phyloP scores from a whole-genome alignment of 2,888 invertebrate genomes.

The Orgyia antiqua region DNA sequence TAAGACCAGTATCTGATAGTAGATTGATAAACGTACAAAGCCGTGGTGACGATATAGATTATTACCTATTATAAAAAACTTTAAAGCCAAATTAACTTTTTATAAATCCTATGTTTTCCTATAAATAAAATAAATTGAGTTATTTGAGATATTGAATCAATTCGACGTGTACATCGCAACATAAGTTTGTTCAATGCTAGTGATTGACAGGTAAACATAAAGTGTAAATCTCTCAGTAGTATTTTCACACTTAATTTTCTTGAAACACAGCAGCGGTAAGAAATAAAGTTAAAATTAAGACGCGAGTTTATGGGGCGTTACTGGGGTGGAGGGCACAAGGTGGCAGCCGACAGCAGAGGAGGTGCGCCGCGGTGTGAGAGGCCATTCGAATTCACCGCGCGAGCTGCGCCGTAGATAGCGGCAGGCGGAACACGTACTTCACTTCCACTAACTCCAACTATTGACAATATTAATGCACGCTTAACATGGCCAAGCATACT shows the following conservation, averaged over 20 bases:
- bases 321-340: slow-evolving; percentile 58
- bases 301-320: slow-evolving; percentile 77
- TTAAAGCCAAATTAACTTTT: no score
- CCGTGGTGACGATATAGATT: no score
- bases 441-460: slow-evolving; percentile 78
- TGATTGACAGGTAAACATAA: no score
- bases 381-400: slow-evolving; percentile 75
- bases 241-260: slow-evolving; percentile 75
- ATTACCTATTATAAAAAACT: no score
- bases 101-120: no score
- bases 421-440: slow-evolving; percentile 77
- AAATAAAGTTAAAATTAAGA: slow-evolving; percentile 79
- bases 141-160: no score
- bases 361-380: slow-evolving; percentile 50
- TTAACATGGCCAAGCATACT: slow-evolving; percentile 66
- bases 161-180: no score
- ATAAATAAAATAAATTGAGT: no score
- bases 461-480: slow-evolving; percentile 78
- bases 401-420: slow-evolving; percentile 74
- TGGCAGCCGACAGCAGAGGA: slow-evolving; percentile 41
- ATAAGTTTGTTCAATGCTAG: no score
- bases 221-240: slow-evolving; percentile 63
- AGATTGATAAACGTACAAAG: no score
- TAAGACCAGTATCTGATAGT: no score
- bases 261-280: slow-evolving; percentile 70